These are phyloP conservation scores for Sphaerophoria taeniata DNA, from an alignment of 2,888 invertebrate genomes.

Conservation along the genomic window DNA sequence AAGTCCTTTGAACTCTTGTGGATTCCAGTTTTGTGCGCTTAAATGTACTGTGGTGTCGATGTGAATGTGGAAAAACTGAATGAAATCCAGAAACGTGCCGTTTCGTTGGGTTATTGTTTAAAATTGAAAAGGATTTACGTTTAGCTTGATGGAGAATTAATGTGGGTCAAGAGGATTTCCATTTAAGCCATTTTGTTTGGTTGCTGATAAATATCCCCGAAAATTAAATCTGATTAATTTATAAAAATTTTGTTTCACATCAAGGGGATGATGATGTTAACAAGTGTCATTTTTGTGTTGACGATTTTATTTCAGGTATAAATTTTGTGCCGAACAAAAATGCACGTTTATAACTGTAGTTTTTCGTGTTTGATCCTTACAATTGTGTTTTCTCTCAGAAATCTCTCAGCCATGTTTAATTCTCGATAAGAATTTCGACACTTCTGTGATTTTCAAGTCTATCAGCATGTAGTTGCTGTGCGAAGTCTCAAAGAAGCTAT, in stretches of 20 bases:
- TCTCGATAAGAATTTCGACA: no score
- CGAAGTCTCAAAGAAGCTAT: no score
- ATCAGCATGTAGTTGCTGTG: no score
- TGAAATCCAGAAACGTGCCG: not conserved
- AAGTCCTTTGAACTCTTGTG: not conserved
- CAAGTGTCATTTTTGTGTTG: no score
- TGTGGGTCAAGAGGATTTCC: conserved; percentile 54
- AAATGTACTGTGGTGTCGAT: not conserved
- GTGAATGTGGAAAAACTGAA: not conserved
- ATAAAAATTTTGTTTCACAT: not conserved
- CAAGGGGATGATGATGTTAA: no score
- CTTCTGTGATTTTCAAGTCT: no score
- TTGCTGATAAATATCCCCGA: conserved; percentile 3
- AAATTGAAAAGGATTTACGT: conserved; percentile 35
- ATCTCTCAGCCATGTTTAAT: no score
- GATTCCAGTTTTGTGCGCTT: conserved; percentile 8
- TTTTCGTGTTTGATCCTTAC: no score
- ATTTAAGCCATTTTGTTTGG: conserved; percentile 41
- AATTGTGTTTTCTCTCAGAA: no score
- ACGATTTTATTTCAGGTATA: no score
- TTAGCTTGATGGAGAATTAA: conserved; percentile 43
- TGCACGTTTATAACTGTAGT: no score
- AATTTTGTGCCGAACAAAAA: no score
- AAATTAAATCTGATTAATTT: conserved; percentile 26
- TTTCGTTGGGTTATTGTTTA: not conserved